Percentiles rank a stretch among this genome's conserved stretches.
Evolutionary conservation across 2,888 invertebrate genomes (phyloP).

Genomic region (Nomada lathburiana): DNA sequence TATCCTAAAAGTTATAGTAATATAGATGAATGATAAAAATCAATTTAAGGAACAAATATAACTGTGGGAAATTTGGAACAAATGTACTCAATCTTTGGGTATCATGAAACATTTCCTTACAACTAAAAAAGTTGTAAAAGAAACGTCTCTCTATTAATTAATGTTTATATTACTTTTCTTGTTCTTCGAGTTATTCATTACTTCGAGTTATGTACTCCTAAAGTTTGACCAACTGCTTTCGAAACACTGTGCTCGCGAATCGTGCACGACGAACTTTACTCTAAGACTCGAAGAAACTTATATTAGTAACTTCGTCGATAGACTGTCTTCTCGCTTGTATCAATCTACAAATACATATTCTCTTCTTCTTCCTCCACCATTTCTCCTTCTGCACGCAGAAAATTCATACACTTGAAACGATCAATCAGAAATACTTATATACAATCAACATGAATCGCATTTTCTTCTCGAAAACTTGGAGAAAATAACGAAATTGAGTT

Average conservation of each 20-base stretch:
- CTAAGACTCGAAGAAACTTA: slow-evolving; percentile 24
- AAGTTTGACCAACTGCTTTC: neutral
- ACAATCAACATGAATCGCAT: neutral
- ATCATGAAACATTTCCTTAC: too few relatives aligned
- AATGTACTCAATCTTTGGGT: too few relatives aligned
- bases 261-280: slow-evolving; percentile 31
- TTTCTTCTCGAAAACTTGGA: neutral
- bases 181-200: neutral
- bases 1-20: too few relatives aligned
- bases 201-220: neutral
- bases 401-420: slow-evolving; percentile 2
- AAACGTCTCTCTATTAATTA: neutral
- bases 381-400: neutral
- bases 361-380: neutral
- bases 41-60: too few relatives aligned
- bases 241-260: slow-evolving; percentile 7
- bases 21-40: too few relatives aligned
- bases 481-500: neutral
- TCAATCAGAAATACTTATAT: neutral
- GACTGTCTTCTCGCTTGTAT: slow-evolving; percentile 25
- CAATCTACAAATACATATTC: slow-evolving; percentile 13
- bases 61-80: too few relatives aligned
- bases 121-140: too few relatives aligned
- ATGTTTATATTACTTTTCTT: neutral
- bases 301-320: slow-evolving; percentile 22